Conservation (phyloP, 2,888 invertebrate genomes). For the Selenia dentaria region DNA sequence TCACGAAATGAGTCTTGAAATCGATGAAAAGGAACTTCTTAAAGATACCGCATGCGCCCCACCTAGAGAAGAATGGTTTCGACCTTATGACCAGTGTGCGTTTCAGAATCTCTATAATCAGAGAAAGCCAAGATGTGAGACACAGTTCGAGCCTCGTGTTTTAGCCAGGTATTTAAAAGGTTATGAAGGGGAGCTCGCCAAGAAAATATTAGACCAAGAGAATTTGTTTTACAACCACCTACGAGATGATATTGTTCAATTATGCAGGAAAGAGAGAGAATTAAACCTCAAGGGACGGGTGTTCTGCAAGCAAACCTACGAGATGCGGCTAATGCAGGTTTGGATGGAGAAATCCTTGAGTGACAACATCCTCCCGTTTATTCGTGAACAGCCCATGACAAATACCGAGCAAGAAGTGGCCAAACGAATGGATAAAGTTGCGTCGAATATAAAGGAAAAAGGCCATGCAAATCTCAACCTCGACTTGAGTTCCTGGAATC, state of each 20-base stretch:
- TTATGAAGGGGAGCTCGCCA: neutral
- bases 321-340: slow-evolving; percentile 3
- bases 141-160: neutral
- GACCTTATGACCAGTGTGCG: slow-evolving; percentile 3
- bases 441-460: neutral
- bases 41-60: slow-evolving; percentile 4
- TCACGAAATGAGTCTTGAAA: slow-evolving; percentile 1
- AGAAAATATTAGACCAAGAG: slow-evolving; percentile 2
- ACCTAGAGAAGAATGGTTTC: slow-evolving; percentile 1
- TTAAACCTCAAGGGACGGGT: neutral
- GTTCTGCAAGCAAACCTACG: slow-evolving; percentile 2
- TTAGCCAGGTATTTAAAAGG: slow-evolving; percentile 1
- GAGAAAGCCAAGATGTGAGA: neutral
- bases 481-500: slow-evolving; percentile 1
- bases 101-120: neutral
- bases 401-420: slow-evolving; percentile 4
- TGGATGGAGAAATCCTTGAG: slow-evolving; percentile 6
- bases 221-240: neutral
- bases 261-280: slow-evolving; percentile 2
- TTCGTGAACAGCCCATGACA: neutral
- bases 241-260: slow-evolving; percentile 1
- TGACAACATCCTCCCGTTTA: slow-evolving; percentile 3
- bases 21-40: slow-evolving; percentile 3
- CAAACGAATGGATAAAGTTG: slow-evolving; percentile 3
- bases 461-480: neutral